These are phyloP conservation scores for Dromaius novaehollandiae DNA, from an alignment of 2,113 vertebrate species.

Conservation along the genomic window DNA sequence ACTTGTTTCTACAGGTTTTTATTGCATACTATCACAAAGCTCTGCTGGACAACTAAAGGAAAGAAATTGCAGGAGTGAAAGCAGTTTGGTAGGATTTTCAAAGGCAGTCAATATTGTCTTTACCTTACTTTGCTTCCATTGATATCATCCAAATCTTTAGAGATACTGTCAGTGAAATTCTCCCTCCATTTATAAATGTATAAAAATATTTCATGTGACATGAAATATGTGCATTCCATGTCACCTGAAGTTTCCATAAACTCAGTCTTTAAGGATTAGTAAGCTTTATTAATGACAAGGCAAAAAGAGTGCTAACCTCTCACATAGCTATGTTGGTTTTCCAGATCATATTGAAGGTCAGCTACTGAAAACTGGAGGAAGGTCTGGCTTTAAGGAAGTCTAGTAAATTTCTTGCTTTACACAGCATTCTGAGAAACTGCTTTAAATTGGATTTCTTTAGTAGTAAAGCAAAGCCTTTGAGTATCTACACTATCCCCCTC, in stretches of 20 bases:
- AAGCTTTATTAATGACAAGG: neutral
- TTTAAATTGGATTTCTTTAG: neutral
- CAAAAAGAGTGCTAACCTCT: neutral
- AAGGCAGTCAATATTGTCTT: neutral
- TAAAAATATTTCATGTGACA: neutral
- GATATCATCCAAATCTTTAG: neutral
- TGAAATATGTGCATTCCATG: neutral
- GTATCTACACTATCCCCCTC: accelerated
- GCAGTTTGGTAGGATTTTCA: neutral
- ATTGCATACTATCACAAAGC: neutral
- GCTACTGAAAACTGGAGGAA: neutral
- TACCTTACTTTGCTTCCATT: neutral
- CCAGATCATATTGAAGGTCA: neutral
- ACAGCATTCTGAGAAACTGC: neutral
- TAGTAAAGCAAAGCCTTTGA: neutral
- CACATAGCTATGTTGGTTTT: neutral
- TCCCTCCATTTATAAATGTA: neutral
- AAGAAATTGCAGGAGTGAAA: neutral
- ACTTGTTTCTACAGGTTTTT: neutral
- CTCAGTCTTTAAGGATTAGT: neutral
- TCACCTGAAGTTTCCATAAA: neutral
- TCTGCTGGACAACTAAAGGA: neutral
- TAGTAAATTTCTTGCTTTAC: neutral
- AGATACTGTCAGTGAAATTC: neutral
- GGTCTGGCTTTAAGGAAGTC: neutral